Evolutionary conservation across 2,888 invertebrate species (phyloP), one percentile per base, ranked within the genome.

Genomic region (Drosophila greeni): DNA sequence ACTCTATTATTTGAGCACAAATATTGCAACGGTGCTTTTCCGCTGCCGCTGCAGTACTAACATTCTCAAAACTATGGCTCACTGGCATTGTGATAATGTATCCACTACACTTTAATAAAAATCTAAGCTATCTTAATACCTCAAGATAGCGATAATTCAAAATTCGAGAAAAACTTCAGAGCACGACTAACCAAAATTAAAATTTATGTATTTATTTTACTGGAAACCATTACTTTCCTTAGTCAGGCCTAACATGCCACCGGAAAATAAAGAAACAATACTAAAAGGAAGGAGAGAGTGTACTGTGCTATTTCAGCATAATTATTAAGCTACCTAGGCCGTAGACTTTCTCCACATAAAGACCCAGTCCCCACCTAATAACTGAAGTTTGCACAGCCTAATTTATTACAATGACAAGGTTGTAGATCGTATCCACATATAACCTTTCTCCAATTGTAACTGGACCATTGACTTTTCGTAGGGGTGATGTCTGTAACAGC

Each of bases 301-400:
- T 34, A 34, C n/a, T n/a, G 34, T 34, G 34, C 34, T 34, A 34
- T 7, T 34, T 14, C 34, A 34, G 34, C n/a, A 34, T 34, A 3
- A 34, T 34, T 16, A 34, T 16, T n/a, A 34, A 34, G 34, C 34
- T 34, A n/a, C 34, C 34, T 34, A 34, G 34, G n/a, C n/a, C n/a
- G 34, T 34, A 8, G n/a, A 34, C 3, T 34, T 34, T 34, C 34
- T 34, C n/a, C n/a, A 34, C 34, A 8, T 34, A 8, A 34, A n/a
- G n/a, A 34, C 34, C 8, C n/a, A n/a, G 34, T 16, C 8, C 8
- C n/a, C 34, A 34, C 34, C n/a, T 34, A 34, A n/a, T 7, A n/a
- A 26, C n/a, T 34, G 34, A 34, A 16, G 16, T 9, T 36, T 9
- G 16, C 36, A 36, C 16, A 16, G 36, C 9, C 1, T 8, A 7